Percentiles rank a stretch among this genome's conserved stretches.
phyloP scores from a whole-genome alignment of 2,113 vertebrate genomes.

The Candoia aspera region DNA sequence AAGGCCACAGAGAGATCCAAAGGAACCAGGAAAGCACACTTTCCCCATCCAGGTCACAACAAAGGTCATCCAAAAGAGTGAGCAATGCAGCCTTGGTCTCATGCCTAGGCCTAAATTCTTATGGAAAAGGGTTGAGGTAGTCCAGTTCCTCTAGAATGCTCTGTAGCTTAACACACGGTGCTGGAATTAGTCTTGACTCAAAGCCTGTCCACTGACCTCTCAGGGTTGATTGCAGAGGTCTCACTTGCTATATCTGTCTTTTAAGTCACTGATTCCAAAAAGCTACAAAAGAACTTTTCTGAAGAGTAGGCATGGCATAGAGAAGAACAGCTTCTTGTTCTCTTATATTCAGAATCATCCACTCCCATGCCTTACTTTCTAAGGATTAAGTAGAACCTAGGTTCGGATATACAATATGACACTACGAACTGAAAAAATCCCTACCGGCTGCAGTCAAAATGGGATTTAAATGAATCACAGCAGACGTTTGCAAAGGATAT shows the following conservation, averaged over 20 bases:
- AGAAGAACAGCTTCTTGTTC: neutral
- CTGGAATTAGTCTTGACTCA: neutral
- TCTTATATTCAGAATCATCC: neutral
- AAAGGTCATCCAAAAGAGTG: neutral
- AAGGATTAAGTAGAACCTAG: neutral
- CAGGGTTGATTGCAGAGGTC: neutral
- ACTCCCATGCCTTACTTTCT: neutral
- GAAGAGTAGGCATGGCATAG: neutral
- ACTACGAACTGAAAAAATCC: neutral
- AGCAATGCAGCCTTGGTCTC: neutral
- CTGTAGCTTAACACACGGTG: neutral
- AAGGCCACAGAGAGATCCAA: neutral
- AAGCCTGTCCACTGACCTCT: neutral
- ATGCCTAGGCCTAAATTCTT: neutral
- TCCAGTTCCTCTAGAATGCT: neutral
- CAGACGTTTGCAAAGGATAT: neutral
- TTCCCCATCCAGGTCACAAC: neutral
- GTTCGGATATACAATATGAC: neutral
- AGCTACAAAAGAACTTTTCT: no score
- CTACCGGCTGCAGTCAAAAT: slow-evolving; percentile 2
- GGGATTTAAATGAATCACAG: slow-evolving; percentile 4
- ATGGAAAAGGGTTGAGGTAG: neutral
- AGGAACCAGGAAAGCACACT: neutral
- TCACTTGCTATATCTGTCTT: neutral
- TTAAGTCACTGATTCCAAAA: neutral